phyloP scores from a whole-genome alignment of 1,140 invertebrate species.

The Nomia melanderi region DNA sequence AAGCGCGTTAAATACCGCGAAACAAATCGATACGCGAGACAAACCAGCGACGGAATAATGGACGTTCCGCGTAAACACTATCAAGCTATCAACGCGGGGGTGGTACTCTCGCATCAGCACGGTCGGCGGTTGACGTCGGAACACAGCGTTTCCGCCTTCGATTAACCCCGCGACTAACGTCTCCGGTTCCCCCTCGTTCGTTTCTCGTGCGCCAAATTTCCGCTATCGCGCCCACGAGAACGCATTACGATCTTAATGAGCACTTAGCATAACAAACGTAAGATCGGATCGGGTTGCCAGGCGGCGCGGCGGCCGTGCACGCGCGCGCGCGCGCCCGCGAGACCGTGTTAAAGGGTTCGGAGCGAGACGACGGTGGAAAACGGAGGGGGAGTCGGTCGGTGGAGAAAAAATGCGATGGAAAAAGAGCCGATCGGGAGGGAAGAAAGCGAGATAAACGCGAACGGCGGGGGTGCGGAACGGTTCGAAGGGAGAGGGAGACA shows the following conservation, averaged over 20 bases:
- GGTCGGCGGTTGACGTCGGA: too few species aligned
- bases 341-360: constrained; percentile 12
- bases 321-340: constrained; percentile 11
- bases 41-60: too few species aligned
- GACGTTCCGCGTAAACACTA: too few species aligned
- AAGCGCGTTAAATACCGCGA: too few species aligned
- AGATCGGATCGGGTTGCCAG: constrained; percentile 76
- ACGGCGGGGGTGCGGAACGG: background rate
- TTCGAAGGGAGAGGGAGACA: background rate
- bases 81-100: too few species aligned
- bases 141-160: constrained; percentile 1
- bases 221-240: constrained; percentile 70
- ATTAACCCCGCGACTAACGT: background rate
- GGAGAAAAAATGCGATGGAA: background rate
- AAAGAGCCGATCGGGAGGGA: background rate
- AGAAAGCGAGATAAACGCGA: constrained; percentile 7
- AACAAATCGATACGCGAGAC: too few species aligned
- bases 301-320: constrained; percentile 53
- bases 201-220: constrained; percentile 70
- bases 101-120: too few species aligned
- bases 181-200: background rate
- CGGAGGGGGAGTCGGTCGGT: background rate
- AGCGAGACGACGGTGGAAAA: too few species aligned
- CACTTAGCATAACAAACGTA: constrained; percentile 80
- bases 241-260: constrained; percentile 79